phyloP scores from a whole-genome alignment of 2,888 invertebrate species.

The Odontomyia ornata region DNA sequence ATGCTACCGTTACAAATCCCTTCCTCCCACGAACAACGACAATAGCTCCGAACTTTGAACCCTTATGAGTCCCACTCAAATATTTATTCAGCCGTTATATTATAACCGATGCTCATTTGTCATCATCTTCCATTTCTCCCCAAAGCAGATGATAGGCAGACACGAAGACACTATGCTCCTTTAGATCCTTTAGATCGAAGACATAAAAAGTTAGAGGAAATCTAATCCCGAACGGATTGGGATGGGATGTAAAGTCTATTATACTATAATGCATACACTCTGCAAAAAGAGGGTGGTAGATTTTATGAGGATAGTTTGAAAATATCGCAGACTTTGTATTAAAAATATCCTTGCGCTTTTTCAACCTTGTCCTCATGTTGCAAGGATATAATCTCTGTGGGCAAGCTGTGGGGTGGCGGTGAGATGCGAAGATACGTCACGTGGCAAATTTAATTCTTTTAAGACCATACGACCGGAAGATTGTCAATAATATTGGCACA shows the following conservation, averaged over 20 bases:
- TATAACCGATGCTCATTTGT: conserved; percentile 47
- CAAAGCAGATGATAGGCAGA: conserved; percentile 9
- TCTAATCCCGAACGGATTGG: neutral
- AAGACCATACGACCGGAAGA: conserved; percentile 31
- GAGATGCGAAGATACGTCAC: conserved; percentile 33
- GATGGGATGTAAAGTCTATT: conserved; percentile 1
- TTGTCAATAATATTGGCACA: conserved; percentile 36
- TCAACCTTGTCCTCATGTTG: neutral
- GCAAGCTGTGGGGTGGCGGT: neutral
- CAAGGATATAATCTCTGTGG: neutral
- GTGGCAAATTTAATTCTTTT: conserved; percentile 44
- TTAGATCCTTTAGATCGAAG: neutral
- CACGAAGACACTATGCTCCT: neutral
- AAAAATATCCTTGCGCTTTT: conserved; percentile 12
- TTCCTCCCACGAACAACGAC: neutral
- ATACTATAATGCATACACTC: neutral
- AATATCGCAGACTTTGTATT: conserved; percentile 15
- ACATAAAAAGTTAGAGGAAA: conserved; percentile 20
- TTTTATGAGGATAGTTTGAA: neutral
- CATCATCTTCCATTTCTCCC: conserved; percentile 30
- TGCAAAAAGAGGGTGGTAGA: conserved; percentile 5
- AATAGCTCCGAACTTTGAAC: conserved; percentile 35
- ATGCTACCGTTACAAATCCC: conserved; percentile 14
- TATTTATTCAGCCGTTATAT: conserved; percentile 48
- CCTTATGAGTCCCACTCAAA: conserved; percentile 42